phyloP scores from a whole-genome alignment of 2,113 vertebrate species.

The Nansenia antarctica region DNA sequence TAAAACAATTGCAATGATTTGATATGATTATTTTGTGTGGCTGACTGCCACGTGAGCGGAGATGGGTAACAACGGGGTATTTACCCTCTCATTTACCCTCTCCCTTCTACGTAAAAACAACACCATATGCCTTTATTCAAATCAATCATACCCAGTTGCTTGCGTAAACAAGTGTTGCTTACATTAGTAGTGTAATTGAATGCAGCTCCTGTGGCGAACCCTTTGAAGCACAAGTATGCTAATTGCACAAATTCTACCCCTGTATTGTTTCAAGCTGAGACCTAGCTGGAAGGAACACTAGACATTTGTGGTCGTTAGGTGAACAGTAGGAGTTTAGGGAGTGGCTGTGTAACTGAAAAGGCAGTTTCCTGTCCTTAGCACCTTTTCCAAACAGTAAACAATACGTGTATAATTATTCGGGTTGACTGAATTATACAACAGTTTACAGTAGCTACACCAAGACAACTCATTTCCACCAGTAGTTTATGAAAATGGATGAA shows the following conservation, averaged over 20 bases:
- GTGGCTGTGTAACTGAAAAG: constrained; percentile 28
- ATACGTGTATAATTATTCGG: background rate
- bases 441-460: background rate
- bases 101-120: background rate
- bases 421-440: background rate
- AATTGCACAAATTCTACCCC: constrained; percentile 30
- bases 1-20: no score
- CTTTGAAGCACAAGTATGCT: constrained; percentile 35
- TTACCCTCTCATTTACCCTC: no score
- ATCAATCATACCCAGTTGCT: background rate
- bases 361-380: constrained; percentile 24
- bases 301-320: constrained; percentile 25
- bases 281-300: constrained; percentile 14
- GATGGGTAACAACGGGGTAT: no score
- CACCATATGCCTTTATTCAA: background rate
- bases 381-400: background rate
- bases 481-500: background rate
- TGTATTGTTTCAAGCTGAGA: constrained; percentile 31
- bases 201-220: background rate
- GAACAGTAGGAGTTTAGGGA: constrained; percentile 33
- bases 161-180: constrained; percentile 22
- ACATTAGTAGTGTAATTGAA: constrained; percentile 6
- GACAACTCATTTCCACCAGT: background rate
- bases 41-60: no score
- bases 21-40: no score